Conservation (phyloP, 2,797 vertebrate species). For the Argentina silus region DNA sequence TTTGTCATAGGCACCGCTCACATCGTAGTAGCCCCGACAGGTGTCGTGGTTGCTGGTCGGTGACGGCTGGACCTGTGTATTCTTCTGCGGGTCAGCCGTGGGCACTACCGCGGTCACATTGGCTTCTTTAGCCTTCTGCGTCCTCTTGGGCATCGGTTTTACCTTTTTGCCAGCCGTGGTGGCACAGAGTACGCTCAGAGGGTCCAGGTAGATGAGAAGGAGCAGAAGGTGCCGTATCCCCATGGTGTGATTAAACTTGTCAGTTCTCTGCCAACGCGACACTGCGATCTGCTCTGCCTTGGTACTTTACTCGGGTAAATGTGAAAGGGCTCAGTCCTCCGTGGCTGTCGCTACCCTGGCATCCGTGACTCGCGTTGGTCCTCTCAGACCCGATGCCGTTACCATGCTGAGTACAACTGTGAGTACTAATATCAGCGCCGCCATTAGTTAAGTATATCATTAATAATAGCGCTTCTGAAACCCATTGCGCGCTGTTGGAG, state of each 20-base stretch:
- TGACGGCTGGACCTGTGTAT: slow-evolving; percentile 58
- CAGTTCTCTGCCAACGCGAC: slow-evolving; percentile 8
- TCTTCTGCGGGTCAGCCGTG: slow-evolving; percentile 62
- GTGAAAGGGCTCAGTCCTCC: slow-evolving; percentile 44
- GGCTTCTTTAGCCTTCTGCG: slow-evolving; percentile 63
- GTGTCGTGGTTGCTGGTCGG: slow-evolving; percentile 82
- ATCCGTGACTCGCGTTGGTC: slow-evolving; percentile 43
- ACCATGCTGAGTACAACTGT: slow-evolving; percentile 55
- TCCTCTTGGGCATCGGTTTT: slow-evolving; percentile 64
- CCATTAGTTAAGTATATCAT: slow-evolving; percentile 46
- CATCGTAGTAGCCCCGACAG: slow-evolving; percentile 95
- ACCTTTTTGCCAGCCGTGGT: slow-evolving; percentile 71
- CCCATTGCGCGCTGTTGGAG: slow-evolving; percentile 10
- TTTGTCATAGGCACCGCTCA: slow-evolving; percentile 96
- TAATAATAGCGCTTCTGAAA: slow-evolving; percentile 32
- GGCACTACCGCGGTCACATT: slow-evolving; percentile 67
- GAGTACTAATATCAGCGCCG: slow-evolving; percentile 37
- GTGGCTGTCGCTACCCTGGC: slow-evolving; percentile 48
- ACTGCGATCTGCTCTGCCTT: not conserved
- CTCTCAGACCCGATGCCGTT: slow-evolving; percentile 39
- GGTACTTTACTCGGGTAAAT: slow-evolving; percentile 29
- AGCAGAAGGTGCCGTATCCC: slow-evolving; percentile 79
- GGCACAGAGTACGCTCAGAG: slow-evolving; percentile 74
- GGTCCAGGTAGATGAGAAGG: slow-evolving; percentile 82
- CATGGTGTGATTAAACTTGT: slow-evolving; percentile 66